Evolutionary conservation across 2,888 invertebrate genomes (phyloP), one percentile per base, ranked within the genome.

Genomic region (Beris chalybata): DNA sequence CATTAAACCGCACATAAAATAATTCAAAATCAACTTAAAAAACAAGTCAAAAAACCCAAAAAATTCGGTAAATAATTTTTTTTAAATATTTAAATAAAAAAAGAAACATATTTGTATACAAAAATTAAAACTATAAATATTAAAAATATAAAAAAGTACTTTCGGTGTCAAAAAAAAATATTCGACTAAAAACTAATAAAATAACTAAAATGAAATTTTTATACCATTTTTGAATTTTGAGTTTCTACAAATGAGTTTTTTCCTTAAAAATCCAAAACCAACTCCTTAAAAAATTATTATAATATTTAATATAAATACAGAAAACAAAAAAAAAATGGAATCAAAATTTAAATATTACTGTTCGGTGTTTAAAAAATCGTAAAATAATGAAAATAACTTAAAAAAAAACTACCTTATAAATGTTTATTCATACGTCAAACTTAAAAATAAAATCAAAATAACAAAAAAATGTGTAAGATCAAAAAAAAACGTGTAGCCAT

Each of bases 131-230:
- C 9, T 7, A 38, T 38, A 38, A 38, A 38, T 38, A 38, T 43
- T 15, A 65, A 63, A 53, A n/a, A 67, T 53, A 53, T 65, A 57
- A 68, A 69, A 57, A 65, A 68, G 68, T 64, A 66, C 63, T 69
- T 71, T 71, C 67, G 70, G 70, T 71, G 70, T 70, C 69, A 71
- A 70, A 71, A 70, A 70, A 45, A 48, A 48, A 48, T 48, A 48
- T 48, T 48, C 22, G 38, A 38, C 38, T 38, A 48, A 15, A 12
- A 48, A 5, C 22, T 15, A 48, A 48, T 5, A 48, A 6, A 6
- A 3, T 15, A 48, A 48, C 48, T 15, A 48, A 48, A 15, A 22
- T 22, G 22, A 7, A 9, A 13, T 48, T 48, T 48, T 48, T 22
- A 48, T 13, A 12, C 13, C 13, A 48, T 22, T 48, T 15, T 7